A percentile compares a stretch with the other conserved stretches of the same genome.
Evolutionary conservation across 2,797 vertebrate species (phyloP).

Genomic region (Florisuga fusca): DNA sequence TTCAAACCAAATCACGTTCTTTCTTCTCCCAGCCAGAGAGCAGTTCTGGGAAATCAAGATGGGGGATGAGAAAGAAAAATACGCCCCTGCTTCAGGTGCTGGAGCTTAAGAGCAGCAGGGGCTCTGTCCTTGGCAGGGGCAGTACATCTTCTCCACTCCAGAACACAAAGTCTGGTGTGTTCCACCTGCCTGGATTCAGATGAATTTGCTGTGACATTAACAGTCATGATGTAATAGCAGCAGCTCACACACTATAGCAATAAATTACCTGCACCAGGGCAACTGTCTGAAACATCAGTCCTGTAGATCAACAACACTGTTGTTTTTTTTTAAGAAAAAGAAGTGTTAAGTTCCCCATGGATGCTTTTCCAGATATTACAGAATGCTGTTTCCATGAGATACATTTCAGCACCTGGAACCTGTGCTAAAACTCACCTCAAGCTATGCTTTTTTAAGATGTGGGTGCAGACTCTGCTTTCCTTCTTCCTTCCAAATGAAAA

Average conservation of each 20-base stretch:
- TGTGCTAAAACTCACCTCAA: background rate
- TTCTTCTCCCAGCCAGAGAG: background rate
- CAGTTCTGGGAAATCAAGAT: background rate
- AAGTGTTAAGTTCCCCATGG: background rate
- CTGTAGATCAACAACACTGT: background rate
- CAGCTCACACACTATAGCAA: background rate
- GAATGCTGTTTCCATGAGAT: background rate
- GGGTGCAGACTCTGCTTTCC: background rate
- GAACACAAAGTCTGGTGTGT: background rate
- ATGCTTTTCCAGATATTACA: background rate
- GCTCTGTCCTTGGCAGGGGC: background rate
- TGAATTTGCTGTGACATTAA: background rate
- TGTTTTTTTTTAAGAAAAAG: background rate
- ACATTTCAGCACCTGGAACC: background rate
- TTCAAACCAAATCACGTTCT: background rate
- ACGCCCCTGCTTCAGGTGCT: background rate
- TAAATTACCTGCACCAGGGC: background rate
- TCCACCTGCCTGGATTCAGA: background rate
- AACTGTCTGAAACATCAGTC: background rate
- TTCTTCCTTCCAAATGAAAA: conserved; percentile 19
- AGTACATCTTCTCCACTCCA: background rate
- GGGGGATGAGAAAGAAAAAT: background rate
- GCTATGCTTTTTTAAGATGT: conserved; percentile 1
- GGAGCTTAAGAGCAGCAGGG: background rate
- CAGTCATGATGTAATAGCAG: background rate